Base-by-base conservation (phyloP, 2,888 invertebrate species). In the Subacronicta megacephala region DNA sequence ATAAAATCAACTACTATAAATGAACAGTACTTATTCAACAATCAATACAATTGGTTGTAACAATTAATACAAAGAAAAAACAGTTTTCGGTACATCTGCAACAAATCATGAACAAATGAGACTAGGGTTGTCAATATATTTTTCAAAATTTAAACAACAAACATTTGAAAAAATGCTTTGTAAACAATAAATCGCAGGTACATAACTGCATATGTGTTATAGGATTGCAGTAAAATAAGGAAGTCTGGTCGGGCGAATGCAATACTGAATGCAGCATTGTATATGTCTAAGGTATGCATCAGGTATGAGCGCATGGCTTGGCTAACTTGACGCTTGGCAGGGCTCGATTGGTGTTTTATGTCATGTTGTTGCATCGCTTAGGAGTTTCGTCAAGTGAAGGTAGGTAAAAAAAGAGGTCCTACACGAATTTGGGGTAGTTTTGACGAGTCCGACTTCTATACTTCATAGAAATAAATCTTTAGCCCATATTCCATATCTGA, bases 261-360 rank as follows among this genome's bases (percentile, higher is more conserved):
- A 77, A 95, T 96, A 88, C 94, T 95, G 90, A 95, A 95, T 91
- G 95, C 96, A 78, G 95, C 95, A 77, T 89, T 95, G 88, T 96
- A 95, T 94, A 94, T 96, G 87, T 95, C 95, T 87, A 96, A 96
- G 96, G 96, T 96, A 94, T 87, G 92, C 90, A 78, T 63, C 61
- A 69, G 76, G 76, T 75, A 73, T 53, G 53, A 62, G 62, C 40
- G 64, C 76, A 74, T 75, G 75, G 75, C 75, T 74, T 76, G 58
- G 77, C 79, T 79, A 82, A 77, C 61, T 57, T 66, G 71, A 56
- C 53, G 68, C 75, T 75, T 75, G 65, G 51, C 49, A 35, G 55
- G 43, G 53, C 40, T 57, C 52, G 56, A 40, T 71, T 54, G 62
- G 43, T 72, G 58, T 63, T 50, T 2, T 45, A 65, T 69, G 55